Conservation (phyloP, 2,113 vertebrate genomes). For the Crotalus viridis region DNA sequence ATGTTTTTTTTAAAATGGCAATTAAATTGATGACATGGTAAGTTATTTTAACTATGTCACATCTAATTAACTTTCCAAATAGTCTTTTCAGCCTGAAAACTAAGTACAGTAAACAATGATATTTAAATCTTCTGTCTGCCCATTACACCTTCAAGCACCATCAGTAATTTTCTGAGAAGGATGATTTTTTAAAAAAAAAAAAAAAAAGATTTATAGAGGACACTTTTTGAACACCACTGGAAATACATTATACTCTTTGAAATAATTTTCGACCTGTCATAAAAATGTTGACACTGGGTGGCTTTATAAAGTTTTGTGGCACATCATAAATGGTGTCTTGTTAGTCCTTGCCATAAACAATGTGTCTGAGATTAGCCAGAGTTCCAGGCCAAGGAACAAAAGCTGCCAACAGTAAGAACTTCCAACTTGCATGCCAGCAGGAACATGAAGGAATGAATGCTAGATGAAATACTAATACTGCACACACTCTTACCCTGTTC, state of each 20-base stretch:
- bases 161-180: slow-evolving; percentile 61
- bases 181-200: slow-evolving; percentile 24
- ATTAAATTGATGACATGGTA: slow-evolving; percentile 54
- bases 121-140: slow-evolving; percentile 36
- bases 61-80: slow-evolving; percentile 61
- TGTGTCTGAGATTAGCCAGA: slow-evolving; percentile 41
- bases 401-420: slow-evolving; percentile 36
- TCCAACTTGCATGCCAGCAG: neutral
- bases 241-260: slow-evolving; percentile 14
- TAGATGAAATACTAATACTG: neutral
- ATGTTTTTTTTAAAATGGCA: slow-evolving; percentile 15
- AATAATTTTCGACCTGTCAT: slow-evolving; percentile 59
- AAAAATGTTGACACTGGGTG: slow-evolving; percentile 42
- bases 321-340: slow-evolving; percentile 56
- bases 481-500: neutral
- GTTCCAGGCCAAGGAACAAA: slow-evolving; percentile 52
- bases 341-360: slow-evolving; percentile 64
- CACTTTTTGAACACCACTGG: slow-evolving; percentile 42
- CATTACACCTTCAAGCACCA: slow-evolving; percentile 34
- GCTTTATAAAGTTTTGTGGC: slow-evolving; percentile 60
- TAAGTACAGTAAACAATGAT: slow-evolving; percentile 27
- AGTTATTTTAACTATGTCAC: slow-evolving; percentile 64
- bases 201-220: slow-evolving; percentile 44
- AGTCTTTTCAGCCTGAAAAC: slow-evolving; percentile 58
- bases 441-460: slow-evolving; percentile 16